phyloP scores from a whole-genome alignment of 2,888 invertebrate species.

The Chaetogeoica ovagalla region DNA sequence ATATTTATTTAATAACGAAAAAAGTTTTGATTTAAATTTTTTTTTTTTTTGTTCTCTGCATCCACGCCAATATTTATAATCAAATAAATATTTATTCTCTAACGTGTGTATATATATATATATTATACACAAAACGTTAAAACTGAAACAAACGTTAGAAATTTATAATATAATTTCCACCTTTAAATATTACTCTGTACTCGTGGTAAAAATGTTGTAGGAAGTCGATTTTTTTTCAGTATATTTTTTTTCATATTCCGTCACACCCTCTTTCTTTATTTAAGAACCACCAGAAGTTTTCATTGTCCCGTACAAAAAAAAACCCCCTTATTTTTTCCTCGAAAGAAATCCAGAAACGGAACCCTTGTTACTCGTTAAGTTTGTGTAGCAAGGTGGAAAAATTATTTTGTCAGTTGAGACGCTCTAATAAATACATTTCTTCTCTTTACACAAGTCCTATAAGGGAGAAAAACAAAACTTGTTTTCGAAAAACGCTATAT shows the following conservation, averaged over 20 bases:
- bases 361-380: constrained; percentile 47
- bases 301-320: constrained; percentile 15
- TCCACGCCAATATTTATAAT: too few relatives aligned
- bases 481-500: constrained; percentile 8
- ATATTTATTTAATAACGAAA: too few relatives aligned
- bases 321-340: background rate
- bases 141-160: too few relatives aligned
- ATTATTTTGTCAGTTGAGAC: constrained; percentile 34
- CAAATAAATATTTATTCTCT: too few relatives aligned
- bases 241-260: background rate
- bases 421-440: constrained; percentile 27
- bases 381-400: constrained; percentile 31
- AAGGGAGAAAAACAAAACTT: constrained; percentile 34
- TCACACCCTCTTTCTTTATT: constrained; percentile 40
- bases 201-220: constrained; percentile 13
- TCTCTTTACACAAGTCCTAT: background rate
- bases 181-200: background rate
- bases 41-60: too few relatives aligned
- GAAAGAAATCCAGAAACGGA: background rate
- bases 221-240: constrained; percentile 13
- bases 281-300: constrained; percentile 31
- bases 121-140: too few relatives aligned
- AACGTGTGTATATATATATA: too few relatives aligned
- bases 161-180: too few relatives aligned
- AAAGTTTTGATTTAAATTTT: too few relatives aligned